phyloP scores from a whole-genome alignment of 2,888 invertebrate species.

The Drosophila phalerata region DNA sequence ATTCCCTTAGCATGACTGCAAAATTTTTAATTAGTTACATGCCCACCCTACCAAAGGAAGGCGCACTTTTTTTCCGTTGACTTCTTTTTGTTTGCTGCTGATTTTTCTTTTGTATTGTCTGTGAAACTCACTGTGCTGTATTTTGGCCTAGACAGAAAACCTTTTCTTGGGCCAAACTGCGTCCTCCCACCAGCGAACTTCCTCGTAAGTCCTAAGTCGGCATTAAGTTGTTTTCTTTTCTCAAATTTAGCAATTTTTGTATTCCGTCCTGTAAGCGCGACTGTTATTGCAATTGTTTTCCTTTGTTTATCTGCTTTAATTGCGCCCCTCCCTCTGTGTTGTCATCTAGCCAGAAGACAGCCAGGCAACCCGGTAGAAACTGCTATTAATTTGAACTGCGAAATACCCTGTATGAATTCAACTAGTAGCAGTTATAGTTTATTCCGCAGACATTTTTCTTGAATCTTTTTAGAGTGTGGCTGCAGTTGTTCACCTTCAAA shows the following conservation, averaged over 20 bases:
- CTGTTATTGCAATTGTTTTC: slow-evolving; percentile 74
- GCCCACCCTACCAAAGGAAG: slow-evolving; percentile 22
- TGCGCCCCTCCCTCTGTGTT: slow-evolving; percentile 37
- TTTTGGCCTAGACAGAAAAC: slow-evolving; percentile 19
- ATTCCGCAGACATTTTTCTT: background rate
- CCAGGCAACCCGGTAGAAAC: slow-evolving; percentile 2
- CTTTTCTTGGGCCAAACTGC: slow-evolving; percentile 26
- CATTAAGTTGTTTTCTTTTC: slow-evolving; percentile 73
- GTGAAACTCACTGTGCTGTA: slow-evolving; percentile 2
- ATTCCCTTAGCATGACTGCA: slow-evolving; percentile 79
- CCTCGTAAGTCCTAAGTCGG: slow-evolving; percentile 49
- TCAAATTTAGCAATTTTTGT: slow-evolving; percentile 70
- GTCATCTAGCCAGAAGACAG: slow-evolving; percentile 34
- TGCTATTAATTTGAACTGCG: background rate
- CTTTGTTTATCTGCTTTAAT: slow-evolving; percentile 79
- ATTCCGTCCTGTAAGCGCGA: slow-evolving; percentile 49
- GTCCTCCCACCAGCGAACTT: slow-evolving; percentile 5
- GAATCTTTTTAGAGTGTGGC: background rate
- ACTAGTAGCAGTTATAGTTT: background rate
- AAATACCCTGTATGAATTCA: slow-evolving; percentile 20
- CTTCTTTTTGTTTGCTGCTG: slow-evolving; percentile 14
- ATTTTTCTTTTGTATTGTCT: slow-evolving; percentile 19
- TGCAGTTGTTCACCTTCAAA: background rate
- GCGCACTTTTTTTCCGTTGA: slow-evolving; percentile 23
- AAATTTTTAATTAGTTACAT: slow-evolving; percentile 78